Evolutionary conservation across 2,888 invertebrate species (phyloP), one percentile per base, ranked within the genome.

Genomic region (Mesorhabditis spiculigera): DNA sequence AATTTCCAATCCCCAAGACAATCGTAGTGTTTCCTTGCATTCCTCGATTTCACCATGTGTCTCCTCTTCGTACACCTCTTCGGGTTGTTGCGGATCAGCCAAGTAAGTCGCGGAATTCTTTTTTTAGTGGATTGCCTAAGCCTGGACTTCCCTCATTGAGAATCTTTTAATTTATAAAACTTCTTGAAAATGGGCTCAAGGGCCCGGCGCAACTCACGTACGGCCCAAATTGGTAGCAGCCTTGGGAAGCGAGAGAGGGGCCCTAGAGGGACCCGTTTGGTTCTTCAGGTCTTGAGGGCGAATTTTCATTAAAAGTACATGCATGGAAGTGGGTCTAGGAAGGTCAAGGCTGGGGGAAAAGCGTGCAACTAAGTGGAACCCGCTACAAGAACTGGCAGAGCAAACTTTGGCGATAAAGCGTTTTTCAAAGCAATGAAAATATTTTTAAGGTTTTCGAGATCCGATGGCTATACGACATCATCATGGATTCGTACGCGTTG

Each of bases 391-490:
- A 13, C 58, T 50, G 58, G 58, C n/a, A 50, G 58, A 50, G 58
- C 28, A 28, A 28, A 28, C 1, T 28, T 28, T 28, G 28, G 28
- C 28, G 28, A 28, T 28, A 3, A 28, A 28, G 28, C 28, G 28
- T 28, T 28, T 50, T 1, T 50, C 58, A 13, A 50, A n/a, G n/a
- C 3, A n/a, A 50, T 1, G 3, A 13, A 50, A 50, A 50, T n/a
- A 50, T 50, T 50, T 50, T 50, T 50, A 1, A 50, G 58, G 58
- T 50, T 2, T 50, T 50, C 10, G 58, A 50, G 58, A 41, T 16
- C 13, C 44, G 61, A 62, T 69, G 66, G 66, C 61, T 61, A n/a
- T 41, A 41, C 5, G 64, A 69, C 16, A 50, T 65, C 63, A 66
- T 66, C 63, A 10, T 13, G n/a, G 8, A 13, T 10, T 13, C 58